phyloP scores from a whole-genome alignment of 1,140 invertebrate species.

The Ips typographus region DNA sequence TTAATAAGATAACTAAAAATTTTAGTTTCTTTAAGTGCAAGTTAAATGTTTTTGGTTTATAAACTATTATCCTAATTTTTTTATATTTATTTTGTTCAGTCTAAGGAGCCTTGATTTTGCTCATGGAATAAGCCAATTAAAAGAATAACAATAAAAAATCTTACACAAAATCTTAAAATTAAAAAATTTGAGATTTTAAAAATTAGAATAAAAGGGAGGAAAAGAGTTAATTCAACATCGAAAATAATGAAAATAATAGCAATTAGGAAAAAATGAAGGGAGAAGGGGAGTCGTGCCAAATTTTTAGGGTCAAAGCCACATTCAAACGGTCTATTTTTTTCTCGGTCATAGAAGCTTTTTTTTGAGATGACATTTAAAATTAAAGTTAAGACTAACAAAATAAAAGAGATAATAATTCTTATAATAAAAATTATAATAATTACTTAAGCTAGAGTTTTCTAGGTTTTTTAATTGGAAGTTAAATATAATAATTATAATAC shows the following conservation, averaged over 20 bases:
- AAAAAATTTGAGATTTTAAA: not conserved
- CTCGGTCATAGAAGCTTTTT: constrained; percentile 58
- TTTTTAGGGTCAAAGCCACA: constrained; percentile 64
- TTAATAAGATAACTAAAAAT: not conserved
- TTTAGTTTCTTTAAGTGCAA: not conserved
- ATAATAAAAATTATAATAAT: constrained; percentile 50
- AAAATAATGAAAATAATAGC: constrained; percentile 66
- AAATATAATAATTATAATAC: constrained; percentile 58
- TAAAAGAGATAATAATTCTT: constrained; percentile 51
- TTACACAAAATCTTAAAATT: not conserved
- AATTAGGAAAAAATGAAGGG: constrained; percentile 63
- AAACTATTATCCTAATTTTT: not conserved
- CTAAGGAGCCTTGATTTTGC: not conserved
- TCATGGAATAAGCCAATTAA: not conserved
- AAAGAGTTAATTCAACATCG: constrained; percentile 63
- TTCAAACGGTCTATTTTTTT: constrained; percentile 64
- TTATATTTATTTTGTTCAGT: not conserved
- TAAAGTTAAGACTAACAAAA: constrained; percentile 55
- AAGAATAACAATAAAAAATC: not conserved
- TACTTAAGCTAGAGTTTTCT: constrained; percentile 55
- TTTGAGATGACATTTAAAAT: constrained; percentile 55
- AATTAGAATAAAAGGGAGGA: constrained; percentile 56
- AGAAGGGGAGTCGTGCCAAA: constrained; percentile 58
- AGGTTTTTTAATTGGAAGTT: constrained; percentile 68
- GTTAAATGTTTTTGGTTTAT: not conserved